Base-by-base conservation (phyloP, 2,888 invertebrate species). In the Tinea trinotella region DNA sequence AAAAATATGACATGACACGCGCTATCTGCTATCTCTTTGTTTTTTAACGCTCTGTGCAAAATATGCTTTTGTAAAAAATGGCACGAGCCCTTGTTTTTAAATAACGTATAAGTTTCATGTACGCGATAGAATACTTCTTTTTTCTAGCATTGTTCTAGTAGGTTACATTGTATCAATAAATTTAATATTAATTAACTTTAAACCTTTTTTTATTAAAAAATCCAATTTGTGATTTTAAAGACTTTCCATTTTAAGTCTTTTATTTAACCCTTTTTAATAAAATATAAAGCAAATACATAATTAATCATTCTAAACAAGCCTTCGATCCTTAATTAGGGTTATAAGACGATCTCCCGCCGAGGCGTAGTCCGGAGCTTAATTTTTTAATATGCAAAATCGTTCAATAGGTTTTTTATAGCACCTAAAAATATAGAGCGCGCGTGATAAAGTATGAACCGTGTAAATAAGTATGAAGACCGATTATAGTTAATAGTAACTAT, bases 321-420 rank as follows among this genome's bases (percentile, higher is more conserved):
- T 62, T 66, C 66, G 64, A 62, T 62, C 61, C 62, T 66, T 74
- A 71, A 77, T 74, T 67, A 70, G 67, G 63, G 63, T 61, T 64
- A 61, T 50, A 34, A 61, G 64, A 60, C 56, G 61, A 62, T 70
- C 74, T 73, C 75, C 74, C 71, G 67, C 24, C 6, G 50, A 50
- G 50, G 2, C 7, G 40, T 40, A 15, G 40, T 4, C 30, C 40
- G 40, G n/a, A 15, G 13, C 40, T 15, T 40, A 40, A 40, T 40
- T 13, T 15, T 40, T 40, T 40, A 40, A 40, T 12, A 40, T 40
- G 40, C 40, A 40, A 40, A 40, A 40, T 4, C 2, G 7, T 2
- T 40, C 2, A 40, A 15, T 40, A 40, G 40, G 40, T 40, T 15
- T 40, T 40, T 24, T 24, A 7, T 24, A n/a, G n/a, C n/a, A n/a